phyloP scores from a whole-genome alignment of 2,113 vertebrate species.

The Rhynchomys soricoides region DNA sequence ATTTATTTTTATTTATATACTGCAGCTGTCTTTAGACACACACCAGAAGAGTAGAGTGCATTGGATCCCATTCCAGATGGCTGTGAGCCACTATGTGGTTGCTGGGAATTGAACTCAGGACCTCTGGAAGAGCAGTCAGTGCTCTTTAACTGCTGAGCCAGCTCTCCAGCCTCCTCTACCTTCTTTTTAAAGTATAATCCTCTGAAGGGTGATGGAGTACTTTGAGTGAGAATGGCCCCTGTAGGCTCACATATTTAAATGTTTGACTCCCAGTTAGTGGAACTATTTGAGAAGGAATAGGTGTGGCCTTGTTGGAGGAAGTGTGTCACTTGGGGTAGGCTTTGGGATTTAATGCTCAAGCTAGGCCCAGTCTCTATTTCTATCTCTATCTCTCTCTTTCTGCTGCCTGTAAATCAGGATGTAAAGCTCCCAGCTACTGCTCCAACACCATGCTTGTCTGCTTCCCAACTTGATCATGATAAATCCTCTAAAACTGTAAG shows the following conservation, averaged over 20 bases:
- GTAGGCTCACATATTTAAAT: neutral
- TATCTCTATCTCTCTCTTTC: too few species aligned
- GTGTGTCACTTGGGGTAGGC: neutral
- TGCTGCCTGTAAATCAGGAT: neutral
- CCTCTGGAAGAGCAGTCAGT: too few species aligned
- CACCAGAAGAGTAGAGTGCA: too few species aligned
- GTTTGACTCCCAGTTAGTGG: neutral
- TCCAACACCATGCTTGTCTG: neutral
- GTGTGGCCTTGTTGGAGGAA: neutral
- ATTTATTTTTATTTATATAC: too few species aligned
- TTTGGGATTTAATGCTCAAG: neutral
- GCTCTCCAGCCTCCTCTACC: too few species aligned
- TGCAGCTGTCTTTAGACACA: too few species aligned
- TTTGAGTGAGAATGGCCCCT: neutral
- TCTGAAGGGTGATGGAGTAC: neutral
- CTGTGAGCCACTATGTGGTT: too few species aligned
- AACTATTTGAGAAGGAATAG: neutral
- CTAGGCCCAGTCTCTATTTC: neutral
- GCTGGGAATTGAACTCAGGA: too few species aligned
- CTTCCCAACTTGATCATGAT: neutral
- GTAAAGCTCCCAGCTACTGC: neutral
- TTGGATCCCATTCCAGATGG: too few species aligned
- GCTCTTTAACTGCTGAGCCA: too few species aligned
- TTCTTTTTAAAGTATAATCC: neutral
- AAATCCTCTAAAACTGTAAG: neutral